phyloP scores from a whole-genome alignment of 2,113 vertebrate genomes.

The Microcebus griseorufus region DNA sequence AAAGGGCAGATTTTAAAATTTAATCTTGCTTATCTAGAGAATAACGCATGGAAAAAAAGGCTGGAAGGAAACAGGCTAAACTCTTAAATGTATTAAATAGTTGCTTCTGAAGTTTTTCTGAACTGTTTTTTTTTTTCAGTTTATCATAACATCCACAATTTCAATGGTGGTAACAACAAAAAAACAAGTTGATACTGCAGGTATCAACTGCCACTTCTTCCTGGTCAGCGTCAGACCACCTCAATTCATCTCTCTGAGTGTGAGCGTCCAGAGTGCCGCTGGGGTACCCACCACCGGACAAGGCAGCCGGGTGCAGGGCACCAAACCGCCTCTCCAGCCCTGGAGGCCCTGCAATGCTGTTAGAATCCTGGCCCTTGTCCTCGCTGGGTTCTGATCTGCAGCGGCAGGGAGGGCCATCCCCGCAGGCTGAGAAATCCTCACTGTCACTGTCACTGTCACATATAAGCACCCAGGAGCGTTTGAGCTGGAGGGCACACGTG shows the following conservation, averaged over 20 bases:
- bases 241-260: not conserved
- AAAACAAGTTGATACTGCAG: too few species aligned
- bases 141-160: not conserved
- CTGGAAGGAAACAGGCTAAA: not conserved
- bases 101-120: not conserved
- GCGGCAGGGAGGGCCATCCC: not conserved
- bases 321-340: not conserved
- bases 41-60: not conserved
- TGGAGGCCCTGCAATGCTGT: accelerated
- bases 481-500: not conserved
- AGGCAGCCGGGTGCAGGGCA: not conserved
- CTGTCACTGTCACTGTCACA: too few species aligned
- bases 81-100: not conserved
- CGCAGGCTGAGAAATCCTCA: not conserved
- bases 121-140: not conserved
- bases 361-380: not conserved
- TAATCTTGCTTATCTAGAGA: not conserved
- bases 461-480: not conserved
- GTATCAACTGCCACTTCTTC: not conserved
- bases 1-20: not conserved
- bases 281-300: not conserved
- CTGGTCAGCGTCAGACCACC: not conserved
- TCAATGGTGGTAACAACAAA: not conserved
- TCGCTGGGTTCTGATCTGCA: too few species aligned
- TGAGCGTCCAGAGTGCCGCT: not conserved